Evolutionary conservation across 1,140 invertebrate species (phyloP), one percentile per base, ranked within the genome.

Genomic region (Lasaia peninsularis): DNA sequence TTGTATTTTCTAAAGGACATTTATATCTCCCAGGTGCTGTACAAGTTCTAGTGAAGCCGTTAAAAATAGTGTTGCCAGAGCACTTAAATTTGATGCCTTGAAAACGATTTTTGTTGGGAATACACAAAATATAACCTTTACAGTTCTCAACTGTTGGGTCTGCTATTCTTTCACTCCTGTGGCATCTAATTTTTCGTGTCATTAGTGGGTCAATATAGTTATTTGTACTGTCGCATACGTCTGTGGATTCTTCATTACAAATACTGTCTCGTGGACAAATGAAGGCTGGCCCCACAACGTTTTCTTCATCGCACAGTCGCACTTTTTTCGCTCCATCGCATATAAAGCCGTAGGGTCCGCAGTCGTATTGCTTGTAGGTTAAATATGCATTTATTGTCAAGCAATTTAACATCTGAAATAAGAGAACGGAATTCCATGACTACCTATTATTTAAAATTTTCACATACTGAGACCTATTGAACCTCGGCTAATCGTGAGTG

Each of bases 1-100:
- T 78, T 0, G 52, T 52, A 21, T 80, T 81, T 24, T 9, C 28
- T 8, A 85, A 4, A 0, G 83, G 84, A 59, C 82, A 87, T 50
- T 75, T 85, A 34, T 87, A 88, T 61, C 65, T 79, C 5, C 74
- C 63, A 0, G 81, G 75, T 0, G 79, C 64, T 0, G 84, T 79
- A 57, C 86, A 88, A 0, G 82, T 73, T 1, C 84, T 66, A 0
- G 77, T 86, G 50, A 68, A 78, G 0, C 84, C 82, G 55, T 81
- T 87, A 51, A 88, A 88, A 11, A 88, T 65, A 0, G 86, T 88
- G n/a, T 78, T 76, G 8, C 86, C 86, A 0, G 75, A 67, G 37
- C 86, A 88, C 54, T 86, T 81, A 55, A 88, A 88, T 49, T 86
- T 87, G 9, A 88, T 80, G 11, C 78, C 82, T 75, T 87, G 82